A percentile compares a stretch with the other conserved stretches of the same genome.
Evolutionary conservation across 2,888 invertebrate genomes (phyloP).

Genomic region (Hydriomena furcata): DNA sequence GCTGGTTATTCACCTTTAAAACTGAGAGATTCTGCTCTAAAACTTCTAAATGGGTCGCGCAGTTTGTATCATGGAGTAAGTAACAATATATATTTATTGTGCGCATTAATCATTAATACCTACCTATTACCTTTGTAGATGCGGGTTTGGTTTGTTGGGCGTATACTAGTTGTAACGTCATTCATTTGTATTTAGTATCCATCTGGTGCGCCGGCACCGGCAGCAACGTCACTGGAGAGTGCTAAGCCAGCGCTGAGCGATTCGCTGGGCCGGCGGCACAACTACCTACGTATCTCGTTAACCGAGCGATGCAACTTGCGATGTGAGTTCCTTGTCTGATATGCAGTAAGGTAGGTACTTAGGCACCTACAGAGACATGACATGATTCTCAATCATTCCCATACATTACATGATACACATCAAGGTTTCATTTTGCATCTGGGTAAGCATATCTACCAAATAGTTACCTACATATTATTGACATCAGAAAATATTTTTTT

Average conservation of each 20-base stretch:
- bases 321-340: slow-evolving; percentile 87
- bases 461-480: too few relatives aligned
- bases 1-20: neutral
- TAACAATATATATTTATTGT: neutral
- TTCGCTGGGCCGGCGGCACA: slow-evolving; percentile 93
- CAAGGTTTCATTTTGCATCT: too few relatives aligned
- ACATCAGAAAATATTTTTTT: too few relatives aligned
- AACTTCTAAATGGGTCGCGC: neutral
- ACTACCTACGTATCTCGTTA: slow-evolving; percentile 96
- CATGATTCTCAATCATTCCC: too few relatives aligned
- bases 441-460: too few relatives aligned
- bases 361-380: too few relatives aligned
- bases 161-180: neutral
- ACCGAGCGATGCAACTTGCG: slow-evolving; percentile 98
- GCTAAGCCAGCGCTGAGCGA: slow-evolving; percentile 85
- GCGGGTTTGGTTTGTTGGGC: neutral
- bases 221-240: neutral
- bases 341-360: too few relatives aligned
- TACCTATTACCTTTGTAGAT: neutral
- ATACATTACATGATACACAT: too few relatives aligned
- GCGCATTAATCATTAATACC: neutral
- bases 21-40: neutral
- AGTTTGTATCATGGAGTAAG: slow-evolving; percentile 27
- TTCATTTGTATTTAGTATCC: too few relatives aligned
- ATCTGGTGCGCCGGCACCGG: slow-evolving; percentile 14